phyloP scores from a whole-genome alignment of 2,888 invertebrate genomes.

The Leucoma salicis region DNA sequence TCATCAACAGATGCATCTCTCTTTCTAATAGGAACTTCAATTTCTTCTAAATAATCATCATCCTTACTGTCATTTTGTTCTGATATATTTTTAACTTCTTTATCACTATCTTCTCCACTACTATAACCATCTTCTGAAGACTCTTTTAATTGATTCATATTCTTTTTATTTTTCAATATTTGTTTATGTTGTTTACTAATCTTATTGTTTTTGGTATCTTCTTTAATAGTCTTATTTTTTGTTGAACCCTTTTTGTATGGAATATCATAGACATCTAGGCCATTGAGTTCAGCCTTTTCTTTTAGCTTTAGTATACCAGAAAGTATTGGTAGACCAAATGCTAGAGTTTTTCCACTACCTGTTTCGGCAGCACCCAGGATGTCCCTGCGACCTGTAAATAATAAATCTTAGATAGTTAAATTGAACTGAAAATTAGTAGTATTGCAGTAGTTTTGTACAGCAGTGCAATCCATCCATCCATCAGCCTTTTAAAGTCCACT shows the following conservation, averaged over 20 bases:
- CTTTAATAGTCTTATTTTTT: constrained; percentile 44
- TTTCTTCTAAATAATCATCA: constrained; percentile 62
- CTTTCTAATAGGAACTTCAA: constrained; percentile 60
- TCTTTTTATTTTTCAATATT: constrained; percentile 34
- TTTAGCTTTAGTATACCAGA: constrained; percentile 90
- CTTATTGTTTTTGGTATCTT: constrained; percentile 15
- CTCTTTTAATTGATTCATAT: constrained; percentile 41
- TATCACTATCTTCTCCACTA: constrained; percentile 49
- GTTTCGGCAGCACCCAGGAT: constrained; percentile 99
- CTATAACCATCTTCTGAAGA: constrained; percentile 70
- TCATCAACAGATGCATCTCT: constrained; percentile 53
- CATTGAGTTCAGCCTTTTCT: constrained; percentile 62
- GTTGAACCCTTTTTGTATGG: constrained; percentile 59
- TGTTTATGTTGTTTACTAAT: constrained; percentile 20
- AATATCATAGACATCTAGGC: constrained; percentile 64
- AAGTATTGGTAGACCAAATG: constrained; percentile 97
- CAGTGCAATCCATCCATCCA: no score
- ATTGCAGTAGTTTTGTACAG: no score
- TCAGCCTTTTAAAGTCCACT: no score
- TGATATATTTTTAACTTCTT: constrained; percentile 14
- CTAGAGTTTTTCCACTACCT: constrained; percentile 98
- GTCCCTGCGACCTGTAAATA: constrained; percentile 86
- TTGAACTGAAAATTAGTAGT: no score
- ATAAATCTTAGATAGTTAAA: no score
- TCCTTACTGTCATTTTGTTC: constrained; percentile 24